Conservation (phyloP, 35 echinoderm and acorn worm species). For the Acanthaster planci region DNA sequence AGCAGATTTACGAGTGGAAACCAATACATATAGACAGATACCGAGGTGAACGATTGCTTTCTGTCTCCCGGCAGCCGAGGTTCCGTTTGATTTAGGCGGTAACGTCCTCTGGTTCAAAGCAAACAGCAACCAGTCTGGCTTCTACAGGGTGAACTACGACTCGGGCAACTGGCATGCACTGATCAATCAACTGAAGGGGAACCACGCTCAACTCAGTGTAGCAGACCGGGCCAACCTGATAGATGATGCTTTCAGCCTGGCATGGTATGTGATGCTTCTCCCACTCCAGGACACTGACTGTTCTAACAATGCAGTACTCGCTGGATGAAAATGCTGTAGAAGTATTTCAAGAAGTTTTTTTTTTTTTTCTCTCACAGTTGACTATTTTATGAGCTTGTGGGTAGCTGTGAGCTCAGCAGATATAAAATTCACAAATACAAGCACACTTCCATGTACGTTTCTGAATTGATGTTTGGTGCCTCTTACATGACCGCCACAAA, state of each 20-base stretch:
- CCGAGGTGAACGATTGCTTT: background rate
- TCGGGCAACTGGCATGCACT: conserved; percentile 59
- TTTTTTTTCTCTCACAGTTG: too few species aligned
- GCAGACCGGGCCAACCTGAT: conserved; percentile 77
- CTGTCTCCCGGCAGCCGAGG: background rate
- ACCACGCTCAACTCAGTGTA: conserved; percentile 43
- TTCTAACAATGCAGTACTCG: too few species aligned
- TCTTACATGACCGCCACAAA: too few species aligned
- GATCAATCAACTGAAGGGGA: conserved; percentile 19
- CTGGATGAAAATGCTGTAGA: too few species aligned
- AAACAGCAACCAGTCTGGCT: conserved; percentile 66
- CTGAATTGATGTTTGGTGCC: too few species aligned
- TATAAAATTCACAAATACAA: too few species aligned
- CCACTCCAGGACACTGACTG: too few species aligned
- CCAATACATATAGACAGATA: background rate
- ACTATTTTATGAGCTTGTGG: too few species aligned
- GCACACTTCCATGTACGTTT: too few species aligned
- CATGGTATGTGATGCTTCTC: conserved; percentile 54
- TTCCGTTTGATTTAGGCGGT: conserved; percentile 12
- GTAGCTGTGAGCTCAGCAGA: too few species aligned
- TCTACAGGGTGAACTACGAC: conserved; percentile 93
- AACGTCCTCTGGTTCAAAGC: conserved; percentile 73
- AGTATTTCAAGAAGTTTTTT: too few species aligned
- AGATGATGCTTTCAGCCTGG: conserved; percentile 83
- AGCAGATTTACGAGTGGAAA: background rate